A percentile compares a stretch with the other conserved stretches of the same genome.
phyloP scores from a whole-genome alignment of 2,888 invertebrate genomes.

The Chrysomela aeneicollis region DNA sequence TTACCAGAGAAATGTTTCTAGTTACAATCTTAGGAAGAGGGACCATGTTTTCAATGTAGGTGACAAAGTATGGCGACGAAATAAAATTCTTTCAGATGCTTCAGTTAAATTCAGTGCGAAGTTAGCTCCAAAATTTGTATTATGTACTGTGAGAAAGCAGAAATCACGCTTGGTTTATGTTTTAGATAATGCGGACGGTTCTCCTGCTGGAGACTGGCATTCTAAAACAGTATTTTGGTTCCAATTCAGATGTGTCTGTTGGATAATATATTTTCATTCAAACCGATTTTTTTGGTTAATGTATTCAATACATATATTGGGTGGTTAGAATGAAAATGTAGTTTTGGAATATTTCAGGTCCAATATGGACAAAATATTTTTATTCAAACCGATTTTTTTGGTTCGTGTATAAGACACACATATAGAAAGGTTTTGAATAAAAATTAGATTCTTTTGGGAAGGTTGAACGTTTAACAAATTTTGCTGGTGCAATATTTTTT shows the following conservation, averaged over 20 bases:
- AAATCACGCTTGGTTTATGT: slow-evolving; percentile 18
- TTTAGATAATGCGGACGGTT: slow-evolving; percentile 15
- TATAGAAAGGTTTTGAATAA: too few relatives aligned
- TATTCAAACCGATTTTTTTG: too few relatives aligned
- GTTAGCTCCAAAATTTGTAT: slow-evolving; percentile 9
- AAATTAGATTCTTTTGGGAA: too few relatives aligned
- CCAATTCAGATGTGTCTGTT: background rate
- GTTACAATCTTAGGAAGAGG: slow-evolving; percentile 4
- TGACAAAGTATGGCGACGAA: slow-evolving; percentile 14
- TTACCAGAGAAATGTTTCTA: background rate
- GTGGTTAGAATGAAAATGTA: too few relatives aligned
- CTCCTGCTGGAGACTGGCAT: slow-evolving; percentile 12
- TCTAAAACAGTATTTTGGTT: slow-evolving; percentile 13
- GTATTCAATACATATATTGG: too few relatives aligned
- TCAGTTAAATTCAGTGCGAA: slow-evolving; percentile 3
- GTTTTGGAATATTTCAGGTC: too few relatives aligned
- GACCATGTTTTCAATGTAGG: slow-evolving; percentile 12
- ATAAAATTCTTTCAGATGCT: slow-evolving; percentile 9
- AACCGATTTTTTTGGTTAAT: background rate
- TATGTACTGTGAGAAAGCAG: slow-evolving; percentile 12
- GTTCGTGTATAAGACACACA: too few relatives aligned
- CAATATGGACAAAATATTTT: too few relatives aligned
- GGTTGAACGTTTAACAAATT: too few relatives aligned
- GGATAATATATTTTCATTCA: background rate
- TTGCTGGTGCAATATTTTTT: too few relatives aligned